A percentile compares a stretch with the other conserved stretches of the same genome.
phyloP scores from a whole-genome alignment of 1,140 invertebrate genomes.

The Pseudomyrmex pallidus region DNA sequence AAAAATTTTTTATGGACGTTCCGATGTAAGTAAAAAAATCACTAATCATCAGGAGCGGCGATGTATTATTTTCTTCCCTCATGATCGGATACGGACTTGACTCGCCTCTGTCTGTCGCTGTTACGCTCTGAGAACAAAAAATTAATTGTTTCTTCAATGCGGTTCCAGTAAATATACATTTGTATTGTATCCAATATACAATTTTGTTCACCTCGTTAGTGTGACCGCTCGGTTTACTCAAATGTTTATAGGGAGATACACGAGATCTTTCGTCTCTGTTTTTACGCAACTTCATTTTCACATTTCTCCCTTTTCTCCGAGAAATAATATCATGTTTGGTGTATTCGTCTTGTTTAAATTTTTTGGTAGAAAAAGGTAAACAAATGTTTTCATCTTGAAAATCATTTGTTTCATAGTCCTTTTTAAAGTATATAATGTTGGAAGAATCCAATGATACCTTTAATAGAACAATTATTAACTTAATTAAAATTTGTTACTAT shows the following conservation, averaged over 20 bases:
- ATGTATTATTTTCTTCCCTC: constrained; percentile 32
- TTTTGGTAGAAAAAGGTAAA: constrained; percentile 69
- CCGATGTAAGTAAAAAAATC: constrained; percentile 66
- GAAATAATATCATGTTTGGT: constrained; percentile 22
- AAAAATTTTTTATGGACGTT: constrained; percentile 66
- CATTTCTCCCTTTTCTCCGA: constrained; percentile 28
- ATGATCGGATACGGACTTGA: constrained; percentile 14
- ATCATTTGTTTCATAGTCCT: constrained; percentile 72
- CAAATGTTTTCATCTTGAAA: constrained; percentile 57
- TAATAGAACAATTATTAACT: constrained; percentile 40
- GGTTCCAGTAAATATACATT: background rate
- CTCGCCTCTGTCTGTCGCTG: background rate
- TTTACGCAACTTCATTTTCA: constrained; percentile 41
- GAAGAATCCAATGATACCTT: constrained; percentile 73
- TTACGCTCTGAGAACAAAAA: constrained; percentile 52
- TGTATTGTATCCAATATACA: constrained; percentile 3
- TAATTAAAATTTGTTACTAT: background rate
- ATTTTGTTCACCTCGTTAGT: constrained; percentile 4
- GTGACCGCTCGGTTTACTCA: constrained; percentile 3
- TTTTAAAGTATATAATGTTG: constrained; percentile 79
- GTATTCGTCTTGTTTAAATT: constrained; percentile 49
- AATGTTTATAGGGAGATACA: background rate
- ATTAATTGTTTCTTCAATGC: background rate
- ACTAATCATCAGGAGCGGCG: constrained; percentile 58
- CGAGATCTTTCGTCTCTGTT: background rate